A percentile compares a stretch with the other conserved stretches of the same genome.
Evolutionary conservation across 2,888 invertebrate genomes (phyloP).

Genomic region (Tetragonula carbonaria): DNA sequence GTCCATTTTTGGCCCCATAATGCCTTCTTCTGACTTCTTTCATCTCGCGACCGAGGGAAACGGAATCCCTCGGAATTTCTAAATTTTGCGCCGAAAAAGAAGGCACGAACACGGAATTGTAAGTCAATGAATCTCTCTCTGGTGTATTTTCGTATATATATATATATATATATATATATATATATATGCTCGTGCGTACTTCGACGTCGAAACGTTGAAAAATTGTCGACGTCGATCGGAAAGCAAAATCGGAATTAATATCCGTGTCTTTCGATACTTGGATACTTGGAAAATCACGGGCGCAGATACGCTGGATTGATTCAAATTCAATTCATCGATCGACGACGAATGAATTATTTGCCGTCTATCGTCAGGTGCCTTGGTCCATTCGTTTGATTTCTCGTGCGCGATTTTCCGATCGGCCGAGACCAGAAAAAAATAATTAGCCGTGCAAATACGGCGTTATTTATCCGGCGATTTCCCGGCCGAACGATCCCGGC

Average conservation of each 20-base stretch:
- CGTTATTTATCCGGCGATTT: slow-evolving; percentile 81
- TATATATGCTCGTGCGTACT: background rate
- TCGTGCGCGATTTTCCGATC: slow-evolving; percentile 68
- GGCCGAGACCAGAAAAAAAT: slow-evolving; percentile 78
- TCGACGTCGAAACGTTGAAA: background rate
- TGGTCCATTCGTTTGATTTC: background rate
- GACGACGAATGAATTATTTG: background rate
- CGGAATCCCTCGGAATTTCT: slow-evolving; percentile 51
- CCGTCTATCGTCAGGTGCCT: background rate
- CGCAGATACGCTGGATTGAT: background rate
- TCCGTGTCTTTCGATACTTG: background rate
- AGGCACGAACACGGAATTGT: slow-evolving; percentile 9
- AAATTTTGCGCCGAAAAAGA: slow-evolving; percentile 41
- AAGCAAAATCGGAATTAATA: too few relatives aligned
- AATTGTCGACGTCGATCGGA: too few relatives aligned
- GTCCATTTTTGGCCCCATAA: slow-evolving; percentile 59
- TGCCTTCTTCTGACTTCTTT: slow-evolving; percentile 33
- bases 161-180: background rate
- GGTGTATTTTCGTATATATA: too few relatives aligned
- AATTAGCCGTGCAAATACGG: slow-evolving; percentile 81
- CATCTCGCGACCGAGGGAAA: slow-evolving; percentile 25
- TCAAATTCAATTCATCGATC: background rate
- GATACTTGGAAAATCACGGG: background rate
- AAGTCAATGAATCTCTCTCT: slow-evolving; percentile 12
- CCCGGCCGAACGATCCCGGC: slow-evolving; percentile 78